Conservation (phyloP, 1,140 invertebrate species). For the Phymastichus coffea region DNA sequence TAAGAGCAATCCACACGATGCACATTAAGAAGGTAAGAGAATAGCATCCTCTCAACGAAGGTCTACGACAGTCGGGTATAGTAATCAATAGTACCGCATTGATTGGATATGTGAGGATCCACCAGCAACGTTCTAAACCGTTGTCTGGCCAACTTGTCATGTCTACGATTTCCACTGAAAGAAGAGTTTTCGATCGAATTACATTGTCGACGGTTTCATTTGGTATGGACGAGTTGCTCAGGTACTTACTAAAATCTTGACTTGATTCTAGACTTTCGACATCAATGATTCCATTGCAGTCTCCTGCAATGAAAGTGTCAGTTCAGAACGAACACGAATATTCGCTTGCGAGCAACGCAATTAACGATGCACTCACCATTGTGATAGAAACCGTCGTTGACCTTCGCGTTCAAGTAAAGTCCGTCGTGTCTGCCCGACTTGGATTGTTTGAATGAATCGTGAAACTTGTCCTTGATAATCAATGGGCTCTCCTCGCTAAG, state of each 20-base stretch:
- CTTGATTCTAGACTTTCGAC: constrained; percentile 35
- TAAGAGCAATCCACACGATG: constrained; percentile 64
- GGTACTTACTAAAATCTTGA: constrained; percentile 12
- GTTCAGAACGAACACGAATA: constrained; percentile 4
- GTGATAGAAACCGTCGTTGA: constrained; percentile 28
- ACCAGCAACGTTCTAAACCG: constrained; percentile 60
- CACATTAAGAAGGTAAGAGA: constrained; percentile 67
- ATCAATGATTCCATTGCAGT: constrained; percentile 30
- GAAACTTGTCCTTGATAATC: constrained; percentile 38
- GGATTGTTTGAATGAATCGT: constrained; percentile 30
- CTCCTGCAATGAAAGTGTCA: constrained; percentile 30
- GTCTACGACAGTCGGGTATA: constrained; percentile 74
- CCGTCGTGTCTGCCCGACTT: constrained; percentile 24
- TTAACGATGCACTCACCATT: constrained; percentile 26
- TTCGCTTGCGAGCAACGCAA: too few relatives aligned
- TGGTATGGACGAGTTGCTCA: too few relatives aligned
- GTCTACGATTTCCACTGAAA: constrained; percentile 57
- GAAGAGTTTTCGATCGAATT: constrained; percentile 5
- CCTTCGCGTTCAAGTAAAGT: constrained; percentile 31
- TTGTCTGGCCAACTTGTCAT: constrained; percentile 62
- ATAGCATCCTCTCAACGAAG: constrained; percentile 56
- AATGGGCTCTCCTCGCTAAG: constrained; percentile 46
- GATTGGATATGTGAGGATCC: constrained; percentile 74
- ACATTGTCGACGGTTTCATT: neutral
- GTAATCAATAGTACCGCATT: constrained; percentile 70